Conservation (phyloP, 2,888 invertebrate species). For the Drosophila niveifrons region DNA sequence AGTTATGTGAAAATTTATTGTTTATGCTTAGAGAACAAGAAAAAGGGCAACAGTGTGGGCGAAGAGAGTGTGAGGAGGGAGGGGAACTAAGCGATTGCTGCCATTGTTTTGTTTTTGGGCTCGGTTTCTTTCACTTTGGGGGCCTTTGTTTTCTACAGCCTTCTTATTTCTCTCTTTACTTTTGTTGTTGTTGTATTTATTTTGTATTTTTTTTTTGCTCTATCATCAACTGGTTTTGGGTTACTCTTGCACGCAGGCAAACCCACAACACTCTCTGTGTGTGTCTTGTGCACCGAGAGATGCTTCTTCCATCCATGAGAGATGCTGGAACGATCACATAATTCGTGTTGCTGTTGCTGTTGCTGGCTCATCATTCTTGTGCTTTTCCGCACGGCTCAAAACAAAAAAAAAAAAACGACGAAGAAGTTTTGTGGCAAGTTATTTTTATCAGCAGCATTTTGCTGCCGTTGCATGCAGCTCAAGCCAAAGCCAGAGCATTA, state of each 20-base stretch:
- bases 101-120: slow-evolving; percentile 29
- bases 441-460: slow-evolving; percentile 76
- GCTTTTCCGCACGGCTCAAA: slow-evolving; percentile 70
- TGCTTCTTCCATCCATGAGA: slow-evolving; percentile 20
- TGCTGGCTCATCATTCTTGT: slow-evolving; percentile 76
- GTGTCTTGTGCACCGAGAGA: slow-evolving; percentile 10
- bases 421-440: slow-evolving; percentile 72
- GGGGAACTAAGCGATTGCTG: slow-evolving; percentile 31
- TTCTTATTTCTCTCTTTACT: slow-evolving; percentile 1
- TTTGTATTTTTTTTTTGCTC: slow-evolving; percentile 47
- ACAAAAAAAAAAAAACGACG: not conserved
- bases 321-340: slow-evolving; percentile 74
- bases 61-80: not conserved
- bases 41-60: not conserved
- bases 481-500: slow-evolving; percentile 28
- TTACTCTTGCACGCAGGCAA: slow-evolving; percentile 68
- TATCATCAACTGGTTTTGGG: slow-evolving; percentile 76
- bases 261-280: slow-evolving; percentile 50
- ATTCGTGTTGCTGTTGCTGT: slow-evolving; percentile 67
- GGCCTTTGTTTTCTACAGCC: slow-evolving; percentile 32
- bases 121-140: slow-evolving; percentile 52
- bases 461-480: slow-evolving; percentile 71
- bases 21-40: slow-evolving; percentile 41
- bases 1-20: slow-evolving; percentile 74
- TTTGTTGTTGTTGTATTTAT: slow-evolving; percentile 5